Conservation (phyloP, 2,797 vertebrate species). For the Poeciliopsis gracilis region DNA sequence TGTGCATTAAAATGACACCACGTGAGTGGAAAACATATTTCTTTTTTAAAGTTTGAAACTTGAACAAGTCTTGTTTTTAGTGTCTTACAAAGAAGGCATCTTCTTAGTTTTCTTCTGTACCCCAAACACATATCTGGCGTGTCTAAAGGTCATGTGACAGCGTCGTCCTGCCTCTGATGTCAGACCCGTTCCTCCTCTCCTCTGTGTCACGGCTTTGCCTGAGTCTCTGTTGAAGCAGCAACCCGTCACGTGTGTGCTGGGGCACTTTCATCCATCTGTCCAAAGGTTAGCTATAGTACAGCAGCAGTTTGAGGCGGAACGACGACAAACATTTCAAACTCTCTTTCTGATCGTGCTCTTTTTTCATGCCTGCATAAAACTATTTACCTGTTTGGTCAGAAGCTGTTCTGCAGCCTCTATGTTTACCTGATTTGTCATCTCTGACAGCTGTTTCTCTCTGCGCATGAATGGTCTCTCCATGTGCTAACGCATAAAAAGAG, state of each 20-base stretch:
- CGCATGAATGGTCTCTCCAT: neutral
- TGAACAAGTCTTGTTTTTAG: neutral
- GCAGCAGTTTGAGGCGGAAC: conserved; percentile 9
- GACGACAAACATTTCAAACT: conserved; percentile 20
- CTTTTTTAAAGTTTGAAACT: neutral
- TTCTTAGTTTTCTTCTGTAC: neutral
- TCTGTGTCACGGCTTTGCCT: conserved; percentile 34
- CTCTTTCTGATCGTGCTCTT: conserved; percentile 11
- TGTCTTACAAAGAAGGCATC: neutral
- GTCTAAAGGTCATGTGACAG: conserved; percentile 54
- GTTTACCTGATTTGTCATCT: neutral
- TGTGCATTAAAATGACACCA: too few species aligned
- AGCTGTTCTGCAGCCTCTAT: neutral
- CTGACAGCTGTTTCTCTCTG: neutral
- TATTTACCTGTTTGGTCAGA: conserved; percentile 16
- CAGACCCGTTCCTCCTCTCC: conserved; percentile 32
- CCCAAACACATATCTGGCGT: conserved; percentile 44
- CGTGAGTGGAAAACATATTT: neutral
- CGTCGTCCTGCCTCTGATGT: conserved; percentile 50
- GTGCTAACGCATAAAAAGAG: neutral
- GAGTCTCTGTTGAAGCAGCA: conserved; percentile 35
- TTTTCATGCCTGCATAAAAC: neutral
- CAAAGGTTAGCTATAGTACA: conserved; percentile 48
- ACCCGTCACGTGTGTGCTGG: conserved; percentile 34
- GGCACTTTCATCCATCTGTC: conserved; percentile 27